Conservation (phyloP, 2,888 invertebrate genomes). For the Pandemis cinnamomeana region DNA sequence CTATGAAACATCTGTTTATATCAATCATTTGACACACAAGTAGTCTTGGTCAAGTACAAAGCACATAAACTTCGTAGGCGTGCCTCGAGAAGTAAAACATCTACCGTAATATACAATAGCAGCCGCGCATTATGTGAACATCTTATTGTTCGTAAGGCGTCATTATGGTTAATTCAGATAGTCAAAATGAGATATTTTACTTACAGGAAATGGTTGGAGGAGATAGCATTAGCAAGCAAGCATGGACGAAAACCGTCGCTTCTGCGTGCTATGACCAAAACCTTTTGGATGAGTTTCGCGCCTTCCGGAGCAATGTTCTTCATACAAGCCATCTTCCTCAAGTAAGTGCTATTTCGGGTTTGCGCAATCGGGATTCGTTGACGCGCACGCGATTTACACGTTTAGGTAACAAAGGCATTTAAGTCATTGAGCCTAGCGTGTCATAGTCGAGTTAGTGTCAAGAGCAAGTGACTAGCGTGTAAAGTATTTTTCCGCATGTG, state of each 20-base stretch:
- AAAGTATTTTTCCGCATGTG: constrained; percentile 17
- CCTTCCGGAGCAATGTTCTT: constrained; percentile 86
- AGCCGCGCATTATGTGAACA: neutral
- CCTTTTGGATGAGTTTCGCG: constrained; percentile 88
- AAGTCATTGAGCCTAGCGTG: constrained; percentile 22
- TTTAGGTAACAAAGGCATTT: constrained; percentile 36
- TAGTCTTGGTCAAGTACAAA: neutral
- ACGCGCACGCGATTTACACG: constrained; percentile 32
- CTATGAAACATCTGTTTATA: too few relatives aligned
- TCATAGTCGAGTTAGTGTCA: constrained; percentile 2
- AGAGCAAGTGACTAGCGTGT: constrained; percentile 4
- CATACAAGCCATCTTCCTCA: constrained; percentile 82
- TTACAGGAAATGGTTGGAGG: constrained; percentile 88
- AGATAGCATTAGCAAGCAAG: constrained; percentile 83
- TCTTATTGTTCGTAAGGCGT: neutral
- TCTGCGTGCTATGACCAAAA: constrained; percentile 86
- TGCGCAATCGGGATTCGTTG: constrained; percentile 45
- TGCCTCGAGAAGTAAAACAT: neutral
- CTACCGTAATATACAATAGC: constrained; percentile 1
- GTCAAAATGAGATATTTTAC: constrained; percentile 48
- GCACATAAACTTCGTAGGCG: neutral
- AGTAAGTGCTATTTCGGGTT: constrained; percentile 63
- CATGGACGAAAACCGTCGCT: constrained; percentile 86
- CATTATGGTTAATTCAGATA: constrained; percentile 11
- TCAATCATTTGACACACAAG: too few relatives aligned